These are phyloP conservation scores for Cosmia pyralina DNA, from an alignment of 2,888 invertebrate genomes.

Conservation along the genomic window DNA sequence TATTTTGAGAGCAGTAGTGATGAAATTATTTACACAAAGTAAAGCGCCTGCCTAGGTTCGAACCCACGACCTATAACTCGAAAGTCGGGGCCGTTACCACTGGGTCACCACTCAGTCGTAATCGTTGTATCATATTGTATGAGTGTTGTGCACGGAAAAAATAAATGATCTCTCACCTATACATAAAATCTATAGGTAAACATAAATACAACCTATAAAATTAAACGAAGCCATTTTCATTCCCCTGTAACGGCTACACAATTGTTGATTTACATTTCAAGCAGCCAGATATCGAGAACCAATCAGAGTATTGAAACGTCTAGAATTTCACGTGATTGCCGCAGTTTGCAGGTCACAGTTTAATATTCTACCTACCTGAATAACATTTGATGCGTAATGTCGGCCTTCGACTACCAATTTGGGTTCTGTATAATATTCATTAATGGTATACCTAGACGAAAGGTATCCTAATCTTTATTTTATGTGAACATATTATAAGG, in stretches of 20 bases:
- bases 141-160: background rate
- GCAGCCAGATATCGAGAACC: constrained; percentile 38
- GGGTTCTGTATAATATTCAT: constrained; percentile 48
- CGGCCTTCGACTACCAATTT: constrained; percentile 45
- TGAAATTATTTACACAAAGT: too few species aligned
- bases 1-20: too few species aligned
- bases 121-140: background rate
- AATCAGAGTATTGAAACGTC: constrained; percentile 52
- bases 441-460: constrained; percentile 23
- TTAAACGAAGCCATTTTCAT: constrained; percentile 23
- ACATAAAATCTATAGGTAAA: background rate
- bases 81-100: too few species aligned
- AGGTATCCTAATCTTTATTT: constrained; percentile 13
- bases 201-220: constrained; percentile 18
- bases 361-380: constrained; percentile 36
- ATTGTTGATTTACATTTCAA: constrained; percentile 43
- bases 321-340: constrained; percentile 39
- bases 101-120: background rate
- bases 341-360: constrained; percentile 37
- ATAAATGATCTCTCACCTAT: background rate
- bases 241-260: constrained; percentile 6
- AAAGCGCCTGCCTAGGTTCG: too few species aligned
- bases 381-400: constrained; percentile 41
- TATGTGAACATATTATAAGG: constrained; percentile 21
- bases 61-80: too few species aligned